phyloP scores from a whole-genome alignment of 2,888 invertebrate genomes.

The Eupithecia dodoneata region DNA sequence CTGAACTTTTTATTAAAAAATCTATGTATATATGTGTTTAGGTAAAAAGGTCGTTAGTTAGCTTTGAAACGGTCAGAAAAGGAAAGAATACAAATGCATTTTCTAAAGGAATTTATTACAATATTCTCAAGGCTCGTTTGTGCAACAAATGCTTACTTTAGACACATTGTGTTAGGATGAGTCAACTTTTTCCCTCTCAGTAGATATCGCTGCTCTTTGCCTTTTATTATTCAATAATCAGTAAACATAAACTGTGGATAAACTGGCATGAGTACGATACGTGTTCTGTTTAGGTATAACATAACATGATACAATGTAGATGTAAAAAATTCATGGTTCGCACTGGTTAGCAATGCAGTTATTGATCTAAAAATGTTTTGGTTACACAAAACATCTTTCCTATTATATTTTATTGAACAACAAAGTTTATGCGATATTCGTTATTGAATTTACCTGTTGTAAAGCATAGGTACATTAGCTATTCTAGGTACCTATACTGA shows the following conservation, averaged over 20 bases:
- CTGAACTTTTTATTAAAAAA: too few species aligned
- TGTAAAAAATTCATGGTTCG: neutral
- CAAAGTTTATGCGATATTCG: neutral
- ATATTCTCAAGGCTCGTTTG: neutral
- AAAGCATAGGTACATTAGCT: neutral
- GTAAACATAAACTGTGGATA: constrained; percentile 6
- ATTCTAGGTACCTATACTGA: neutral
- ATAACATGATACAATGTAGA: neutral
- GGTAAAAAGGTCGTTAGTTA: neutral
- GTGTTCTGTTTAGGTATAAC: neutral
- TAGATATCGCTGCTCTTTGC: neutral
- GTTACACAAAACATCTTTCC: neutral
- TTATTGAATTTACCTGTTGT: neutral
- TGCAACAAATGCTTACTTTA: neutral
- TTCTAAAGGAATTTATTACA: neutral
- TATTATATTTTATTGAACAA: neutral
- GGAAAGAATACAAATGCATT: too few species aligned
- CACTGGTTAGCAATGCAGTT: neutral
- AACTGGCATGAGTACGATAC: neutral
- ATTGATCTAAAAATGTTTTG: neutral
- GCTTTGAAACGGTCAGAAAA: neutral
- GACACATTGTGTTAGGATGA: neutral
- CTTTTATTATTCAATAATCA: constrained; percentile 7
- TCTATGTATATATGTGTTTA: neutral
- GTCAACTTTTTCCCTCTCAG: neutral